Percentiles rank a stretch among this genome's conserved stretches.
phyloP scores from a whole-genome alignment of 2,888 invertebrate genomes.

The Ceraclea dissimilis region DNA sequence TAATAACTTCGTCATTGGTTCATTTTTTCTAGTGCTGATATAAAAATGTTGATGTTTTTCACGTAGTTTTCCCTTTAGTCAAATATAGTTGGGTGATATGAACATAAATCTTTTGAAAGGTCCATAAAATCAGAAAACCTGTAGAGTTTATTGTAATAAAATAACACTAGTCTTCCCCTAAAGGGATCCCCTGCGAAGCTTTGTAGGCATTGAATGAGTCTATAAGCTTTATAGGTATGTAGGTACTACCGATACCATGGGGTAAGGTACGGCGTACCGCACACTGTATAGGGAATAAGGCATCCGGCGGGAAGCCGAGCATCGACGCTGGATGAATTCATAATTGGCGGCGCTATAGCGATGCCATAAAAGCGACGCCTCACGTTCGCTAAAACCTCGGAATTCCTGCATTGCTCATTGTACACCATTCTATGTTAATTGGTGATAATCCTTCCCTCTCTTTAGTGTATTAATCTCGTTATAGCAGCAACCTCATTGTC shows the following conservation, averaged over 20 bases:
- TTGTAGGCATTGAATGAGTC: not conserved
- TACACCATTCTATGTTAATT: constrained; percentile 19
- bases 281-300: not conserved
- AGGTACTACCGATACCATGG: not conserved
- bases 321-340: constrained; percentile 48
- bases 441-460: constrained; percentile 23
- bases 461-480: no score
- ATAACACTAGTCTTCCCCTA: constrained; percentile 20
- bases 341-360: constrained; percentile 44
- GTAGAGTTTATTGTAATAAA: constrained; percentile 22
- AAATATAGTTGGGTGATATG: not conserved
- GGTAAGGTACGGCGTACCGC: not conserved
- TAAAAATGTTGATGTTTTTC: no score
- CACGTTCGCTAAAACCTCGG: constrained; percentile 32
- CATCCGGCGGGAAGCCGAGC: constrained; percentile 34
- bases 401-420: constrained; percentile 17
- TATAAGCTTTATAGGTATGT: not conserved
- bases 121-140: constrained; percentile 9
- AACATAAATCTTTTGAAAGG: constrained; percentile 1
- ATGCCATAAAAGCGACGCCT: constrained; percentile 36
- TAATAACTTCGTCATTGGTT: no score
- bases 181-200: constrained; percentile 9
- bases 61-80: not conserved
- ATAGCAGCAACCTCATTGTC: constrained; percentile 16
- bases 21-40: no score